Base-by-base conservation (phyloP, 30 jellyfish, hydroid and myxozoan genomes). In the Rhopilema esculentum region DNA sequence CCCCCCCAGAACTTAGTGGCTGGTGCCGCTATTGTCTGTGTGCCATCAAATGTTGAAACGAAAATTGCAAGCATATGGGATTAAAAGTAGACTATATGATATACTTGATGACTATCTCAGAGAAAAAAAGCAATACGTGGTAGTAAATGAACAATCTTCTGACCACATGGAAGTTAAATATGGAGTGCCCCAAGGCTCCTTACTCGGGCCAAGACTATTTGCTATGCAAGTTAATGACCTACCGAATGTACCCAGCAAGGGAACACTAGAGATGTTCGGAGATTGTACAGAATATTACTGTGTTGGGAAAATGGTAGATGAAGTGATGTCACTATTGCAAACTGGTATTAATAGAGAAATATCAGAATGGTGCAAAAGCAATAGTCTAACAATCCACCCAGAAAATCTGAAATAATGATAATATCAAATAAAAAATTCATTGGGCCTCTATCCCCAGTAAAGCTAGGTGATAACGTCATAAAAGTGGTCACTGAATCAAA, bases 131-230 rank as follows among this genome's bases (percentile, higher is more conserved):
- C 83, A 77, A 52, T 77, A 77, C 28, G 88, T 77, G 21, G 82
- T 51, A 6, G 79, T 79, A 53, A 79, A 63, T 57, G 89, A 68
- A 6, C 31, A 79, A 79, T 63, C 83, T 27, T 79, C 89, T 1
- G 49, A 16, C 1, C 26, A 26, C 30, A 27, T 1, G 33, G 84
- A 25, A 1, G 82, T 79, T n/a, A 9, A 57, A 53, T 79, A 79
- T 52, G 89, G 82, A 24, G 89, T 79, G 33, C 83, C 81, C 30
- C 89, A 61, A 79, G 89, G 89, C 65, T 79, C 89, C 7, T 33
- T 79, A 33, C 40, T 79, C 2, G 82, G 89, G 50, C 82, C 88
- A 77, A 52, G 88, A 29, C 82, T 77, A 7, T 77, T 77, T 29
- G 51, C 88, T n/a, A 77, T 77, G 4, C 88, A 77, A 16, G 88